phyloP scores from a whole-genome alignment of 2,888 invertebrate species.

The Autographa gamma region DNA sequence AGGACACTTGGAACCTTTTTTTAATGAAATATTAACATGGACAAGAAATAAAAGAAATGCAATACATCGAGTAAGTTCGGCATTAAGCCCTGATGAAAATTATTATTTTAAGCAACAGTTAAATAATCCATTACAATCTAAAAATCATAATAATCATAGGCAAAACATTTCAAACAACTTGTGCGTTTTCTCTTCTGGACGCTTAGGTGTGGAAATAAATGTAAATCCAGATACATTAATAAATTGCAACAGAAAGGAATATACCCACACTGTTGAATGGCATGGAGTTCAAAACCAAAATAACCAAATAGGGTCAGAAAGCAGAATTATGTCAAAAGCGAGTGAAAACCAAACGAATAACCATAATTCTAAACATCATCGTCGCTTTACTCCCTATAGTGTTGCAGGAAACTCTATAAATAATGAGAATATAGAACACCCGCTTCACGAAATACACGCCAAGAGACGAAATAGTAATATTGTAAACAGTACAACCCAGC shows the following conservation, averaged over 20 bases:
- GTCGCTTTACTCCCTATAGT: slow-evolving; percentile 15
- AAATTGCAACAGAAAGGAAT: slow-evolving; percentile 10
- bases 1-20: slow-evolving; percentile 51
- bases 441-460: slow-evolving; percentile 7
- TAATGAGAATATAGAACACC: slow-evolving; percentile 9
- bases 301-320: background rate
- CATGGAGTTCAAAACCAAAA: background rate
- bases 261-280: background rate
- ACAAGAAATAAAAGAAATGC: slow-evolving; percentile 49
- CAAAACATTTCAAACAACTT: slow-evolving; percentile 21
- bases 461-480: background rate
- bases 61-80: slow-evolving; percentile 12
- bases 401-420: background rate
- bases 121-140: slow-evolving; percentile 9
- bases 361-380: slow-evolving; percentile 15
- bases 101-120: slow-evolving; percentile 36
- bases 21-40: slow-evolving; percentile 65
- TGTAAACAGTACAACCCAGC: background rate
- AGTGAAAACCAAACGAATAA: background rate
- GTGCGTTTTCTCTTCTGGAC: slow-evolving; percentile 56
- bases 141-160: background rate
- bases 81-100: slow-evolving; percentile 14
- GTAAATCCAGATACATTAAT: slow-evolving; percentile 37
- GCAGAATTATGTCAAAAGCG: background rate
- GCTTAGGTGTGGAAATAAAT: slow-evolving; percentile 58